Conservation (phyloP, 92 coral and sea anemone genomes). For the Zoanthus sociatus region DNA sequence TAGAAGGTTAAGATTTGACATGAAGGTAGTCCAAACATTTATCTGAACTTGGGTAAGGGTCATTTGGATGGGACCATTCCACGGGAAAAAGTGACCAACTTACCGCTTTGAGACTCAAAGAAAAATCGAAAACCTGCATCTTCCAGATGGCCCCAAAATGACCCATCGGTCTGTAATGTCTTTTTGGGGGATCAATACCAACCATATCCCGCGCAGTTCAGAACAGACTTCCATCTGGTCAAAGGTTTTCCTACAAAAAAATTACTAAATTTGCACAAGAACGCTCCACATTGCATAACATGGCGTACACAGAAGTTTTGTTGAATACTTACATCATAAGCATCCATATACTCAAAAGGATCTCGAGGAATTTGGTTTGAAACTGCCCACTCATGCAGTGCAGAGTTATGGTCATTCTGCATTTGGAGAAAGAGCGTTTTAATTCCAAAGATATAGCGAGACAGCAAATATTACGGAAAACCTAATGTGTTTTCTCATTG, state of each 20-base stretch:
- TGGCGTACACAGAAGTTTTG: slow-evolving; percentile 68
- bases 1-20: too few species aligned
- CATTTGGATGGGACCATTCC: too few species aligned
- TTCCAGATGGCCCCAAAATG: too few species aligned
- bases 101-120: too few species aligned
- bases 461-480: slow-evolving; percentile 71
- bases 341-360: slow-evolving; percentile 58
- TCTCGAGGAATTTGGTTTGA: slow-evolving; percentile 69
- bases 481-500: slow-evolving; percentile 58
- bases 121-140: too few species aligned
- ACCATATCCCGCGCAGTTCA: slow-evolving; percentile 52
- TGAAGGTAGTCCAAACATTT: too few species aligned
- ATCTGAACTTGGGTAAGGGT: too few species aligned
- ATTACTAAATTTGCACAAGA: slow-evolving; percentile 46
- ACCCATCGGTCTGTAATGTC: too few species aligned
- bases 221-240: slow-evolving; percentile 50
- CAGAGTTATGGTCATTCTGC: slow-evolving; percentile 66
- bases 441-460: slow-evolving; percentile 49
- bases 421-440: slow-evolving; percentile 57
- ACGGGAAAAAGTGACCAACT: too few species aligned
- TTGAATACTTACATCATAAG: slow-evolving; percentile 51
- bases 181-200: neutral
- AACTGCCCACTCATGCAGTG: slow-evolving; percentile 64
- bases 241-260: slow-evolving; percentile 49
- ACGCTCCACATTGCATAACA: slow-evolving; percentile 58